Evolutionary conservation across 2,113 vertebrate genomes (phyloP).

Genomic region (Cyrtonyx montezumae): DNA sequence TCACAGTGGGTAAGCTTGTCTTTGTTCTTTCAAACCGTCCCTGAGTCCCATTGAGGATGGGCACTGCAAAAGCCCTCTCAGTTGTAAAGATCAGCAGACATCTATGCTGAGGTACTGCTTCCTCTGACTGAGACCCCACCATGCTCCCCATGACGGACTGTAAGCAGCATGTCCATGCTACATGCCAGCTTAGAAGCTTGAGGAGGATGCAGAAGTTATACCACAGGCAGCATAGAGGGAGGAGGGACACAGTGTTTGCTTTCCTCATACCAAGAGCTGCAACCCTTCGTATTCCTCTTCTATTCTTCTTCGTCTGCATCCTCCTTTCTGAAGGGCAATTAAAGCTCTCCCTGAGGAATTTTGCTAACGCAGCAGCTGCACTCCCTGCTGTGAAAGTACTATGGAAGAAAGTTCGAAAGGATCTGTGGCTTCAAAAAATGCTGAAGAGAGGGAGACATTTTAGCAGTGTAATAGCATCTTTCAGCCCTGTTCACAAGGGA

Average conservation of each 20-base stretch:
- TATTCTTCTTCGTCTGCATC: not conserved
- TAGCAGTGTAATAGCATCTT: not conserved
- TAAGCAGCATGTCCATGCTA: not conserved
- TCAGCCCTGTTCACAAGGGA: not conserved
- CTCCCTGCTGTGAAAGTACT: not conserved
- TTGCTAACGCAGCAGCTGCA: not conserved
- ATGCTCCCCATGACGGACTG: rapidly evolving
- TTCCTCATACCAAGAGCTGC: not conserved
- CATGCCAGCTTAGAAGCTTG: not conserved
- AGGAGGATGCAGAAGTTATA: not conserved
- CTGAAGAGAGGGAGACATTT: not conserved
- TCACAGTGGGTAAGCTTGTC: not conserved
- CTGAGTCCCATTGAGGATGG: rapidly evolving
- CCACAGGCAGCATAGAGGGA: rapidly evolving
- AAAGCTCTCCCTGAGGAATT: not conserved
- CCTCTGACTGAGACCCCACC: not conserved
- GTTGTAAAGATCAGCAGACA: rapidly evolving
- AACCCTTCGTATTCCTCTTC: not conserved
- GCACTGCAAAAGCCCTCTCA: not conserved
- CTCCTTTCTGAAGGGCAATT: not conserved
- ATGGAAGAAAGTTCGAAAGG: not conserved
- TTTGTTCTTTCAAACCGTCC: not conserved
- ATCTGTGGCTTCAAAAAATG: rapidly evolving
- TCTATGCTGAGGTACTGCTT: rapidly evolving
- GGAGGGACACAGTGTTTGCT: not conserved